These are phyloP conservation scores for Cyanoramphus novaezelandiae DNA, from an alignment of 2,113 vertebrate species.

Conservation along the genomic window DNA sequence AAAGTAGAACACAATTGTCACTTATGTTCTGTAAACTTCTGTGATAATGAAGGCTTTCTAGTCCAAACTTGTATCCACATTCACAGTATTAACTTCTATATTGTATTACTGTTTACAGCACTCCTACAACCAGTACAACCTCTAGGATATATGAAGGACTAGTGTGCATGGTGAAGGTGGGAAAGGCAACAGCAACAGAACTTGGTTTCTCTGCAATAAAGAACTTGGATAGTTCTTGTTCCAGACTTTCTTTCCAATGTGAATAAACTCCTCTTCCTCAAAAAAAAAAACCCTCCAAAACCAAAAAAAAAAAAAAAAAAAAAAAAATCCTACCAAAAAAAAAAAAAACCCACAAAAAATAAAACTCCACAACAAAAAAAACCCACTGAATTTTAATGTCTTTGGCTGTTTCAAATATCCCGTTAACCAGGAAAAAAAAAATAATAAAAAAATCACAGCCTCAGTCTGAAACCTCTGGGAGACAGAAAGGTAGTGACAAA, in stretches of 20 bases:
- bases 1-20: not conserved
- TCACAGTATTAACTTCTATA: not conserved
- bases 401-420: not conserved
- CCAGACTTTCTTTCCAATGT: not conserved
- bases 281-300: not conserved
- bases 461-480: not conserved
- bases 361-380: too few relatives aligned
- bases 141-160: not conserved
- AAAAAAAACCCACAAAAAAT: not conserved
- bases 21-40: not conserved
- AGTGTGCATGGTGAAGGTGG: not conserved
- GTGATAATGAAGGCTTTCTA: not conserved
- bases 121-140: not conserved
- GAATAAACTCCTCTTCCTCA: not conserved
- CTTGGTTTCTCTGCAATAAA: not conserved
- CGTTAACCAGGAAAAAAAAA: not conserved
- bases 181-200: not conserved
- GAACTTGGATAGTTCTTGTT: not conserved
- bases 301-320: too few relatives aligned
- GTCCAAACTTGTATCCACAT: not conserved
- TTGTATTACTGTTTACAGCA: not conserved
- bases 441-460: not conserved
- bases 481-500: not conserved
- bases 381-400: fast-evolving
- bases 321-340: not conserved